Evolutionary conservation across 2,113 vertebrate species (phyloP).

Genomic region (Ameiurus melas): DNA sequence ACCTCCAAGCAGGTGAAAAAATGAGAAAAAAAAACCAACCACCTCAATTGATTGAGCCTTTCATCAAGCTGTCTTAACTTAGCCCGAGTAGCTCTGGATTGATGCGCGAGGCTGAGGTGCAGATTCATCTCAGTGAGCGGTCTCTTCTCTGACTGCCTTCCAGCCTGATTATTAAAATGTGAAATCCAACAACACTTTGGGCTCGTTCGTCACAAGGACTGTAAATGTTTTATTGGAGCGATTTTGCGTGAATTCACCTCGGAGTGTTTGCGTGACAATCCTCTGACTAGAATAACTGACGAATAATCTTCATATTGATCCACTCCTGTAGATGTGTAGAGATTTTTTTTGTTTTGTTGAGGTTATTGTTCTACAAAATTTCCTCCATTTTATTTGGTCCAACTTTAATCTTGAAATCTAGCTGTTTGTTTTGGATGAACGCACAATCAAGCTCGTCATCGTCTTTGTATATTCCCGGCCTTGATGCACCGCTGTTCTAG

Average conservation of each 20-base stretch:
- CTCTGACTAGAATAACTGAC: neutral
- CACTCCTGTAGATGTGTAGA: neutral
- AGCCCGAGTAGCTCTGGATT: conserved; percentile 5
- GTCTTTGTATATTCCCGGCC: conserved; percentile 12
- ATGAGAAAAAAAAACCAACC: neutral
- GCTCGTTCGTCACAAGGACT: neutral
- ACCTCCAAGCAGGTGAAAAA: neutral
- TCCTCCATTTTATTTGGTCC: neutral
- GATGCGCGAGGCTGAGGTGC: neutral
- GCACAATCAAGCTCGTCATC: neutral
- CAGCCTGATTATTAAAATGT: conserved; percentile 33
- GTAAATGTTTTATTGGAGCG: neutral
- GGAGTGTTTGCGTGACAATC: neutral
- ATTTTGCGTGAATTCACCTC: neutral
- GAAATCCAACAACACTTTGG: conserved; percentile 20
- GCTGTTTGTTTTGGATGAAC: conserved; percentile 16
- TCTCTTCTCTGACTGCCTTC: conserved; percentile 2
- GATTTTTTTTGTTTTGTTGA: neutral
- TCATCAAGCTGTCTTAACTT: conserved; percentile 22
- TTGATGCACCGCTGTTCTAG: neutral
- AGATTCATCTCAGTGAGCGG: conserved; percentile 20
- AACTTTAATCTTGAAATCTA: neutral
- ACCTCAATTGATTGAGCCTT: conserved; percentile 16
- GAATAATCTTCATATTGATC: neutral
- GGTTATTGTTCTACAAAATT: neutral